Conservation (phyloP, 2,888 invertebrate genomes). For the Mongoloraphidia duomilia region DNA sequence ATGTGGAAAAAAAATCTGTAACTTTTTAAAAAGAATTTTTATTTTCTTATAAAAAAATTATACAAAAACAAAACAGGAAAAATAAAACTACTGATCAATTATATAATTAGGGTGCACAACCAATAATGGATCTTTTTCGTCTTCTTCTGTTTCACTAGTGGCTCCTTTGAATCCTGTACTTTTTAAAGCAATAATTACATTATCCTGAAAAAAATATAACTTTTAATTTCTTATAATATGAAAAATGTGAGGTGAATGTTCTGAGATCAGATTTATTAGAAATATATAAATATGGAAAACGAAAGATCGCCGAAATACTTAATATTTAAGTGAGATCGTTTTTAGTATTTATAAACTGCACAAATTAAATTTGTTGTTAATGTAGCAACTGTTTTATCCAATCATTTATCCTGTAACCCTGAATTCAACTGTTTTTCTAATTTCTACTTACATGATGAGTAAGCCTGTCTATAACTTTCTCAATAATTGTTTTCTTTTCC, state of each 20-base stretch:
- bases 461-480: conserved; percentile 86
- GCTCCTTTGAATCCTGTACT: conserved; percentile 38
- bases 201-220: conserved; percentile 44
- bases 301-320: background rate
- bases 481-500: conserved; percentile 75
- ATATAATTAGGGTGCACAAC: conserved; percentile 96
- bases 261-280: background rate
- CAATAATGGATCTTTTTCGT: conserved; percentile 67
- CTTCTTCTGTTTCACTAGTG: conserved; percentile 39
- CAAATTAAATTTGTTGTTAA: background rate
- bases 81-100: conserved; percentile 39
- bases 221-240: background rate
- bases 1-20: too few species aligned
- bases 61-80: background rate
- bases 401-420: too few species aligned
- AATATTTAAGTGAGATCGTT: background rate
- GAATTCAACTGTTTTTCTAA: too few species aligned
- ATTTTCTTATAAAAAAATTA: background rate
- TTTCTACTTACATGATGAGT: conserved; percentile 57
- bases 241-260: background rate
- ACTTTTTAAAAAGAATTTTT: too few species aligned
- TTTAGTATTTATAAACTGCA: background rate
- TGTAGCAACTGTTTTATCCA: background rate
- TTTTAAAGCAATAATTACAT: conserved; percentile 65
- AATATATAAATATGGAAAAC: background rate